Conservation (phyloP, 2,888 invertebrate species). For the Diaperis boleti region DNA sequence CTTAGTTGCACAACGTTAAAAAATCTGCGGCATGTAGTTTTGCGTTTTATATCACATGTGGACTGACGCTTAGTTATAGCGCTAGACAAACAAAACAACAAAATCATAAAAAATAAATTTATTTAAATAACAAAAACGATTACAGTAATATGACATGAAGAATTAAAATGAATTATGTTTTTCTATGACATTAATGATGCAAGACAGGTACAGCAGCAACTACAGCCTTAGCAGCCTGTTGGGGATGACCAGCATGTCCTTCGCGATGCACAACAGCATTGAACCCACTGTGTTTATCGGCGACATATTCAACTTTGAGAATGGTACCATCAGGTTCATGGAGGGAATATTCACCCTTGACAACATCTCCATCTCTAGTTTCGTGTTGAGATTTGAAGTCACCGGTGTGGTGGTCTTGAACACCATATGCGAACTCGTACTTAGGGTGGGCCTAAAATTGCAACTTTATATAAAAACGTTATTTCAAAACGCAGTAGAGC, state of each 20-base stretch:
- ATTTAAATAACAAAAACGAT: neutral
- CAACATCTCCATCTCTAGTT: conserved; percentile 69
- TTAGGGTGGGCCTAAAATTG: conserved; percentile 15
- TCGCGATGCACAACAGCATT: conserved; percentile 59
- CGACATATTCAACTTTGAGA: conserved; percentile 71
- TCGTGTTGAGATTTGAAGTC: conserved; percentile 71
- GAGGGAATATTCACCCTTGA: conserved; percentile 70
- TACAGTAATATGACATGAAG: neutral
- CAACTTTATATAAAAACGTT: neutral
- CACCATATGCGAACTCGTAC: conserved; percentile 67
- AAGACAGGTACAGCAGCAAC: conserved; percentile 3
- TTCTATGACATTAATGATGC: conserved; percentile 5
- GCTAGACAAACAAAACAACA: too few relatives aligned
- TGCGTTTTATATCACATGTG: too few relatives aligned
- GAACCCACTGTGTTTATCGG: conserved; percentile 71
- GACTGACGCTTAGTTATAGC: too few relatives aligned
- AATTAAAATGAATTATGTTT: conserved; percentile 1
- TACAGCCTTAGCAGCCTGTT: conserved; percentile 18
- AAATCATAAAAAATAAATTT: conserved; percentile 8
- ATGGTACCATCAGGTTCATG: conserved; percentile 71
- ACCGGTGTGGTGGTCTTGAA: conserved; percentile 70
- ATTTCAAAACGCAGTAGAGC: conserved; percentile 2
- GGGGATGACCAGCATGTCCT: conserved; percentile 67
- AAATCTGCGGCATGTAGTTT: too few relatives aligned
- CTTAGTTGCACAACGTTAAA: too few relatives aligned